Conservation (phyloP, 2,888 invertebrate genomes). For the Sesia apiformis region DNA sequence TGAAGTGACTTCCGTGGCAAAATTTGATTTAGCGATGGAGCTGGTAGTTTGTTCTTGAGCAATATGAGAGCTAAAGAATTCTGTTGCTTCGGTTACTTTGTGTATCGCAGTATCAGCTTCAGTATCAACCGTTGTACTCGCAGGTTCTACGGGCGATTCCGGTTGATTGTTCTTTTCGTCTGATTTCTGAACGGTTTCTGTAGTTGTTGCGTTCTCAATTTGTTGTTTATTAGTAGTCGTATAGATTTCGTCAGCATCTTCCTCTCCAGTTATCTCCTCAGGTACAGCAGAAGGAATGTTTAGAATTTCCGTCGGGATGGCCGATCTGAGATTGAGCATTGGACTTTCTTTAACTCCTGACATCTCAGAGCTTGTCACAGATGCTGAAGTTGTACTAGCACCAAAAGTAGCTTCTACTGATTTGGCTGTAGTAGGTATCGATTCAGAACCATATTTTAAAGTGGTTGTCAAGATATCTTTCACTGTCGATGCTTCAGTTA, state of each 20-base stretch:
- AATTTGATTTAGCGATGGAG: constrained; percentile 35
- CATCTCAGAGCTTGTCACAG: constrained; percentile 18
- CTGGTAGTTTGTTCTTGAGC: constrained; percentile 33
- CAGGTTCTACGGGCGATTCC: background rate
- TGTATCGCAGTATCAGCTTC: constrained; percentile 16
- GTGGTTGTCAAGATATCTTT: constrained; percentile 29
- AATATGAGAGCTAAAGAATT: constrained; percentile 16
- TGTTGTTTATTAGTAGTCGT: constrained; percentile 7
- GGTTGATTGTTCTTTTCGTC: constrained; percentile 13
- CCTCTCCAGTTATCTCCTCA: constrained; percentile 36
- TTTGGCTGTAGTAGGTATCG: constrained; percentile 12
- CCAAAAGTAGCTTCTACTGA: constrained; percentile 24
- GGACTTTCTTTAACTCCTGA: constrained; percentile 33
- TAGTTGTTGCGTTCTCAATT: constrained; percentile 9
- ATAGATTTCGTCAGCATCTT: constrained; percentile 23
- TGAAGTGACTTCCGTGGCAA: constrained; percentile 50
- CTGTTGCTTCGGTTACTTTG: constrained; percentile 9
- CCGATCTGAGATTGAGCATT: constrained; percentile 51
- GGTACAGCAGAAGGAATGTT: constrained; percentile 35
- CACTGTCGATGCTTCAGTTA: constrained; percentile 11
- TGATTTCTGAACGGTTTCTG: constrained; percentile 8
- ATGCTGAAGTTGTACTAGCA: constrained; percentile 15
- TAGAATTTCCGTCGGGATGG: constrained; percentile 51
- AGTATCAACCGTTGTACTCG: background rate
- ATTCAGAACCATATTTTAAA: constrained; percentile 20